Percentiles rank a stretch among this genome's conserved stretches.
Conservation (phyloP, 2,888 invertebrate genomes). For the Ophioninae sp. region DNA sequence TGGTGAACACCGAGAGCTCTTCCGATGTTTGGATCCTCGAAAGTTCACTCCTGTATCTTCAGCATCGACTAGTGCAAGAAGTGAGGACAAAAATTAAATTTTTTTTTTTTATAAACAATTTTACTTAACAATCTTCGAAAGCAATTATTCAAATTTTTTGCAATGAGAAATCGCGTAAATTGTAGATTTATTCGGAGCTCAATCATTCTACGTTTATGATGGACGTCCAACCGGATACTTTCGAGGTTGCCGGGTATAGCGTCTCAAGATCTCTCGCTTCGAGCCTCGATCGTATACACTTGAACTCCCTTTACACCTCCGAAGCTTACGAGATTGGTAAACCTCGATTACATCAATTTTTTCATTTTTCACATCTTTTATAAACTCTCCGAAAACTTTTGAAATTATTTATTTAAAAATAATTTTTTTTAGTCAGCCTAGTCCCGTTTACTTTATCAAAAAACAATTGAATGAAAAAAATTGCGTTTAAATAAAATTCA, state of each 20-base stretch:
- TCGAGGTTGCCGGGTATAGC: conserved; percentile 74
- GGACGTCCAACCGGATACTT: conserved; percentile 70
- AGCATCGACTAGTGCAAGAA: conserved; percentile 78
- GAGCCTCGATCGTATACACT: conserved; percentile 66
- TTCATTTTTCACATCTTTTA: no score
- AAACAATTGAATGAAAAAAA: no score
- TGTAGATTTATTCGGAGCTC: conserved; percentile 72
- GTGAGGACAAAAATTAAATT: conserved; percentile 68
- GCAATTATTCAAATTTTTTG: conserved; percentile 14
- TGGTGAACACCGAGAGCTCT: conserved; percentile 76
- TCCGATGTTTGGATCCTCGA: conserved; percentile 79
- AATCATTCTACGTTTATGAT: conserved; percentile 69
- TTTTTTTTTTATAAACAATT: not conserved
- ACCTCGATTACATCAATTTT: not conserved
- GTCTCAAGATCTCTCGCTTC: conserved; percentile 71
- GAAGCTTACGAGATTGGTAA: conserved; percentile 73
- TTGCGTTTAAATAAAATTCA: no score
- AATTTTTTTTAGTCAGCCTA: no score
- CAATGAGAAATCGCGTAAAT: conserved; percentile 40
- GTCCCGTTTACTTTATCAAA: no score
- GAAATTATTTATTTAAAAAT: no score
- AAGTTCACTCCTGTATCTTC: conserved; percentile 82
- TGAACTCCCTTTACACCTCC: conserved; percentile 67
- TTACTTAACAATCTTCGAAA: not conserved
- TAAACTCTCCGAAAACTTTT: conserved; percentile 1